Evolutionary conservation across 2,113 vertebrate genomes (phyloP), one percentile per base, ranked within the genome.

Genomic region (Daphoenositta chrysoptera): DNA sequence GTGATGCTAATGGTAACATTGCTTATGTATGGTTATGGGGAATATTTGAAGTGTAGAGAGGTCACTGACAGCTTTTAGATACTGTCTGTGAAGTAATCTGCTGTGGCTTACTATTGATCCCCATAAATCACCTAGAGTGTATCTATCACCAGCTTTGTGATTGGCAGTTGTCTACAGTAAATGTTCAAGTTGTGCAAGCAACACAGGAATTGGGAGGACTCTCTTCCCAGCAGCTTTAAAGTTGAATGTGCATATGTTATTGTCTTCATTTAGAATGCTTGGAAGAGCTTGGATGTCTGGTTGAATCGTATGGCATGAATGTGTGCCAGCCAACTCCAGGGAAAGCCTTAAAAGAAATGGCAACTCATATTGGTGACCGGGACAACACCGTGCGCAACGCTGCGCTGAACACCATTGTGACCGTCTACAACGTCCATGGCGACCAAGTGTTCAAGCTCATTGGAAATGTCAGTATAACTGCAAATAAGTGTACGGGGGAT

Each of bases 391-490:
- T 99, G 56, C 99, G 99, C 77, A 99, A 99, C 5, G 99, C 99
- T 70, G 99, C 99, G 0, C 98, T 99, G 30, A 99, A 99, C 97
- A 99, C 99, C 13, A 99, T 99, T 9, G 98, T 99, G 83, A 98
- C 98, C 0, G 99, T 99, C 60, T 99, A 99, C 95, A 99, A 99
- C 1, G 98, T 99, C 44, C 98, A 99, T 3, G 99, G 99, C 1
- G 99, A 99, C 12, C 99, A 99, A 68, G 99, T 99, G 95, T 99
- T 99, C 98, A 99, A 99, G 96, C 98, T 99, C 20, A 99, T 99
- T 48, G 99, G 99, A 97, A 99, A 99, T 76, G 99, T 99, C 96
- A 99, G 99, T 98, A 54, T 54, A 44, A 77, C 45, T 69, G 44
- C 20, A 78, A 58, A 72, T 58, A n/a, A 28, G 8, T 23, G 47